Percentiles rank a stretch among this genome's conserved stretches.
Evolutionary conservation across 1,140 invertebrate species (phyloP).

Genomic region (Asbolus verrucosus): DNA sequence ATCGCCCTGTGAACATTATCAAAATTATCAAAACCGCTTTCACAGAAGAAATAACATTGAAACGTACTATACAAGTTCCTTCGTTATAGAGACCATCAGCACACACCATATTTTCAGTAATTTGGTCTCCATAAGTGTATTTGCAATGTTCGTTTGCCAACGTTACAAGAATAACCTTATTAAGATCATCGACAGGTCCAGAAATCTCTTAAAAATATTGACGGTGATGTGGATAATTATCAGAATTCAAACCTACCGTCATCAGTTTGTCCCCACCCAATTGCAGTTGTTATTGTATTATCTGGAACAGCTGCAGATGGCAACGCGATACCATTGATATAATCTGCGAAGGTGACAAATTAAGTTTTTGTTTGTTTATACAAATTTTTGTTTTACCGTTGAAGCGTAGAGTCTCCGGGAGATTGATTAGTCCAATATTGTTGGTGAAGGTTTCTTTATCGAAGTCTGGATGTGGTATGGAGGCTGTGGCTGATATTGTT

Average conservation of each 20-base stretch:
- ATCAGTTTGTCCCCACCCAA: constrained; percentile 2
- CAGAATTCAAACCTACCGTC: constrained; percentile 13
- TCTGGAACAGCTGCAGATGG: background rate
- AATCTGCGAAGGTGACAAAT: too few relatives aligned
- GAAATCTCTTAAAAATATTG: constrained; percentile 1
- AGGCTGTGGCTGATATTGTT: background rate
- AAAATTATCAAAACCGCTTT: background rate
- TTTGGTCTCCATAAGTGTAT: constrained; percentile 8
- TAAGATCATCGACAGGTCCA: background rate
- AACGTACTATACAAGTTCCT: constrained; percentile 13
- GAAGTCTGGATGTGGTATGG: constrained; percentile 10
- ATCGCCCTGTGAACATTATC: constrained; percentile 3
- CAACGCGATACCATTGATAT: constrained; percentile 3
- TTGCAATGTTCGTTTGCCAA: constrained; percentile 6
- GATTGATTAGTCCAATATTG: constrained; percentile 9
- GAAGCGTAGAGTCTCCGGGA: background rate
- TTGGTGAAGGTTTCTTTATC: background rate
- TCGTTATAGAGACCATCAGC: constrained; percentile 9
- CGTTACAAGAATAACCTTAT: background rate
- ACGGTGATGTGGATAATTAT: too few relatives aligned
- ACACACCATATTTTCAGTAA: constrained; percentile 20
- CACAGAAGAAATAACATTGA: background rate
- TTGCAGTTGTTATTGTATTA: background rate
- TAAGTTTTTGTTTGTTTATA: too few relatives aligned
- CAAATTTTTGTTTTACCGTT: background rate